Conservation (phyloP, 2,113 vertebrate genomes). For the Benitochromis conjunctus region DNA sequence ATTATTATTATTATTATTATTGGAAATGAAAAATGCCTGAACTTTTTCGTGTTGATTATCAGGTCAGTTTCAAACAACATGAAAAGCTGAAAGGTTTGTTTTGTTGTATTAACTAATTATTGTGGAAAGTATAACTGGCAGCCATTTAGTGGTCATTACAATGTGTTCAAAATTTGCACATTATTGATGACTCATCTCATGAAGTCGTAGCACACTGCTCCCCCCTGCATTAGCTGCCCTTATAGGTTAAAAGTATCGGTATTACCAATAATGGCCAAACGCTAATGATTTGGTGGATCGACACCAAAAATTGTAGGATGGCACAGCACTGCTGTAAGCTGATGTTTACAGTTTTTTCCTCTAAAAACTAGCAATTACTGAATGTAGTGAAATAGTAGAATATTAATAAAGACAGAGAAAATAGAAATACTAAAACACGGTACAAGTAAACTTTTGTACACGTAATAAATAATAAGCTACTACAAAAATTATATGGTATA, state of each 20-base stretch:
- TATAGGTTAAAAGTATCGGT: background rate
- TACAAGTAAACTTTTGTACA: background rate
- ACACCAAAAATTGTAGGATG: background rate
- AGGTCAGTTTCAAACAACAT: background rate
- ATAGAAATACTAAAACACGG: background rate
- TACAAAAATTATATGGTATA: background rate
- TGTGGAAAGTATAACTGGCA: background rate
- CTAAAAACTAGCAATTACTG: background rate
- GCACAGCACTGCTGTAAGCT: background rate
- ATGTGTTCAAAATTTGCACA: background rate
- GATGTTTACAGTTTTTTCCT: background rate
- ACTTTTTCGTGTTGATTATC: background rate
- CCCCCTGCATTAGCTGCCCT: background rate
- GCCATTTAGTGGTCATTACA: background rate
- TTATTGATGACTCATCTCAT: background rate
- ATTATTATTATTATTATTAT: accelerated
- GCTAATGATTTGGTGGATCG: background rate
- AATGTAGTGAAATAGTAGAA: background rate
- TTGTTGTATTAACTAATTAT: background rate
- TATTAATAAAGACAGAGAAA: background rate
- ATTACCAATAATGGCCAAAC: background rate
- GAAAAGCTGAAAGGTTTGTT: background rate
- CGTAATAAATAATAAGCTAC: background rate
- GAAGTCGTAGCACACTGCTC: background rate
- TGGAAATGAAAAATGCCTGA: background rate